Percentiles rank a stretch among this genome's conserved stretches.
Evolutionary conservation across 2,797 vertebrate species (phyloP).

Genomic region (Protosalanx chinensis): DNA sequence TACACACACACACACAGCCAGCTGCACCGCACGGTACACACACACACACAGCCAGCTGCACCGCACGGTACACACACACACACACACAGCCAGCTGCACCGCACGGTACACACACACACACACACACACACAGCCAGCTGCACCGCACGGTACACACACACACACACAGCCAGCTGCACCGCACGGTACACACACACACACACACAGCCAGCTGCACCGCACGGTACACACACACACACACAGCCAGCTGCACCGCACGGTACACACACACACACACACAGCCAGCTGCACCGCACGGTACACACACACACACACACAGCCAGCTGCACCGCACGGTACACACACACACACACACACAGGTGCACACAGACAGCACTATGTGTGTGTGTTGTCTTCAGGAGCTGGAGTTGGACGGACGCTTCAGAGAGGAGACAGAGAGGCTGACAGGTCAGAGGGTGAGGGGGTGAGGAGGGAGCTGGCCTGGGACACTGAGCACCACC

Average conservation of each 20-base stretch:
- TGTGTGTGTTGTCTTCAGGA: constrained; percentile 69
- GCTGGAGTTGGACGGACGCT: constrained; percentile 74
- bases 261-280: neutral
- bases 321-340: no score
- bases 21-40: neutral
- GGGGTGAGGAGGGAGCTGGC: constrained; percentile 76
- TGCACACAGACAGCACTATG: neutral
- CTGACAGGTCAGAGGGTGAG: constrained; percentile 68
- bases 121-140: neutral
- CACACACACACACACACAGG: no score
- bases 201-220: neutral
- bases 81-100: neutral
- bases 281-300: no score
- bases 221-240: no score
- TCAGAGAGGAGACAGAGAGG: constrained; percentile 73
- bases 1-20: neutral
- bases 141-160: constrained; percentile 33
- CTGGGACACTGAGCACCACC: constrained; percentile 81
- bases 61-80: neutral
- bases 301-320: no score
- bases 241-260: no score
- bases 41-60: neutral
- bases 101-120: constrained; percentile 56
- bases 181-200: constrained; percentile 61
- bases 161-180: constrained; percentile 75